Evolutionary conservation across 2,888 invertebrate genomes (phyloP).

Genomic region (Eupithecia insigniata): DNA sequence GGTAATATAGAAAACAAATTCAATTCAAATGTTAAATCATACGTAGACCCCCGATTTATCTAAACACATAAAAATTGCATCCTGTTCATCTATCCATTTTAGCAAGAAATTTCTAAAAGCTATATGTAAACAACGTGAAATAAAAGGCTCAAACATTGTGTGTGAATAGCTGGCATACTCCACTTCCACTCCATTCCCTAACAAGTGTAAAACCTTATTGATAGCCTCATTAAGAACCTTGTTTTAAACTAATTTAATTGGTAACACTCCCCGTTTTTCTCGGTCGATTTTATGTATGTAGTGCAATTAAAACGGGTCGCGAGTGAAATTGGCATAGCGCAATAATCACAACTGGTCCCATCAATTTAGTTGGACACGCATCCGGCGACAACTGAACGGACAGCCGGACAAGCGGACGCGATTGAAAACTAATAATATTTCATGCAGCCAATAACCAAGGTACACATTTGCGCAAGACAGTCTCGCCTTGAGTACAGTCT

Average conservation of each 20-base stretch:
- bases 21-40: not conserved
- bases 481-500: constrained; percentile 37
- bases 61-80: not conserved
- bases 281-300: constrained; percentile 52
- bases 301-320: constrained; percentile 64
- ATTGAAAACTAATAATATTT: constrained; percentile 73
- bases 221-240: constrained; percentile 68
- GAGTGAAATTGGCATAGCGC: constrained; percentile 68
- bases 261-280: constrained; percentile 53
- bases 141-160: not conserved
- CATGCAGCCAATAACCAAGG: constrained; percentile 60
- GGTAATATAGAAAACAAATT: not conserved
- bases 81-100: not conserved
- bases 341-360: constrained; percentile 66
- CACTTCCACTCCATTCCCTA: not conserved
- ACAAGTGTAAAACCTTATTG: constrained; percentile 56
- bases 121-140: not conserved
- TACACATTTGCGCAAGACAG: constrained; percentile 65
- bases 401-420: constrained; percentile 67
- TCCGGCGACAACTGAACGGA: constrained; percentile 71
- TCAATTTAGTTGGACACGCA: constrained; percentile 74
- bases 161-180: not conserved
- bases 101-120: not conserved
- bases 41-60: not conserved
- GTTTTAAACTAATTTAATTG: constrained; percentile 71